Conservation (phyloP, 2,888 invertebrate genomes). For the Andrena dorsata region DNA sequence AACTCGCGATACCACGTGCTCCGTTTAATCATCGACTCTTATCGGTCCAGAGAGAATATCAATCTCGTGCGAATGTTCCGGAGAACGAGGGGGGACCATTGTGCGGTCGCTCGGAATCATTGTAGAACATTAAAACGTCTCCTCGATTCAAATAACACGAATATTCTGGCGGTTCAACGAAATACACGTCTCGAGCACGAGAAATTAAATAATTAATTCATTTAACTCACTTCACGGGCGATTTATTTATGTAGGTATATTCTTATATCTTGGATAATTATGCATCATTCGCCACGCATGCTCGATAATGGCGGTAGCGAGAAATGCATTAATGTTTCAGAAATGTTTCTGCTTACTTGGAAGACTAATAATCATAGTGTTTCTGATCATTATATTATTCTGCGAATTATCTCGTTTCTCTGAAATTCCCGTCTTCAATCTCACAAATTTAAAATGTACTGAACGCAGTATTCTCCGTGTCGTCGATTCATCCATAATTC, state of each 20-base stretch:
- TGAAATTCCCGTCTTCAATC: no score
- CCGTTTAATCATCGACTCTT: slow-evolving; percentile 30
- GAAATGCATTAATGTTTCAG: neutral
- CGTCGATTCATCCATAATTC: no score
- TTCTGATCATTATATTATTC: neutral
- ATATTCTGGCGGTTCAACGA: no score
- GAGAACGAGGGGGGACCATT: neutral
- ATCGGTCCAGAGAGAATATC: slow-evolving; percentile 22
- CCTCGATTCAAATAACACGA: no score
- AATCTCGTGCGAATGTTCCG: slow-evolving; percentile 5
- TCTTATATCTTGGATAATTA: neutral
- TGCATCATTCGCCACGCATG: neutral
- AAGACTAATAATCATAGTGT: no score
- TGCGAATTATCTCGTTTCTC: no score
- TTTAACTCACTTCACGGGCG: neutral
- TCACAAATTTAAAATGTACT: no score
- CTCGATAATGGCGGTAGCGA: neutral
- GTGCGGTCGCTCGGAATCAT: neutral
- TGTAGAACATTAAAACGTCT: neutral
- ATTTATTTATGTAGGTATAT: neutral
- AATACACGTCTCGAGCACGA: no score
- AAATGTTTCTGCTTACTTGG: neutral
- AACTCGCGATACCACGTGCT: slow-evolving; percentile 58
- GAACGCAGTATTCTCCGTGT: no score
- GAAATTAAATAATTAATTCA: no score